A percentile compares a stretch with the other conserved stretches of the same genome.
These are phyloP conservation scores for Odontesthes bonariensis DNA, from an alignment of 2,113 vertebrate species.

Conservation along the genomic window DNA sequence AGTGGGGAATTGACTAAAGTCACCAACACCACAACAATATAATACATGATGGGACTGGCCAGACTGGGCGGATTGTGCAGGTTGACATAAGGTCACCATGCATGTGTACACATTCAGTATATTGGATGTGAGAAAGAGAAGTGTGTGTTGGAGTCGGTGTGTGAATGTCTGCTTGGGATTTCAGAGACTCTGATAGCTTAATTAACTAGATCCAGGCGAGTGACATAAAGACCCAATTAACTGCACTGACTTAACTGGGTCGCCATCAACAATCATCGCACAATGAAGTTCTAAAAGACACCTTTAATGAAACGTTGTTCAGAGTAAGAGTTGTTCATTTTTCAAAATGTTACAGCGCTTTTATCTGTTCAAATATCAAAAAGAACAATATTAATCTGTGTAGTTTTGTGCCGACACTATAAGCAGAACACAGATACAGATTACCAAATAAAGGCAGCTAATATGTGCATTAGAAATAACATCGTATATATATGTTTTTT, in stretches of 20 bases:
- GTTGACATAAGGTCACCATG: slow-evolving; percentile 61
- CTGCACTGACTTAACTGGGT: slow-evolving; percentile 72
- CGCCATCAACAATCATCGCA: slow-evolving; percentile 42
- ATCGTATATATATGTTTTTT: too few relatives aligned
- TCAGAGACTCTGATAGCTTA: slow-evolving; percentile 73
- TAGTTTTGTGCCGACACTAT: not conserved
- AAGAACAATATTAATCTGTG: not conserved
- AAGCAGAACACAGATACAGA: too few relatives aligned
- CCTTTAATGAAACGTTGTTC: slow-evolving; percentile 22
- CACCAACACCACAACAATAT: slow-evolving; percentile 35
- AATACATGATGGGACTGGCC: slow-evolving; percentile 42
- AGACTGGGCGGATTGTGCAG: slow-evolving; percentile 67
- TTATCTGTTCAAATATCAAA: not conserved
- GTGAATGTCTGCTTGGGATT: slow-evolving; percentile 60
- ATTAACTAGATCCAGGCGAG: slow-evolving; percentile 71
- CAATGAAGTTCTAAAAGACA: slow-evolving; percentile 40
- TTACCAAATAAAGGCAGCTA: not conserved
- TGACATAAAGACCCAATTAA: slow-evolving; percentile 78
- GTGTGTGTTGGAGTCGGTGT: not conserved
- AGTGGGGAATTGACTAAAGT: slow-evolving; percentile 53
- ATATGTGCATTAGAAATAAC: too few relatives aligned
- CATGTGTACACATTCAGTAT: slow-evolving; percentile 10
- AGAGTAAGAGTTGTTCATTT: not conserved
- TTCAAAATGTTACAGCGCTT: not conserved
- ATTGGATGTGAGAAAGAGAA: not conserved